Evolutionary conservation across 1,140 invertebrate species (phyloP).

Genomic region (Atta colombica): DNA sequence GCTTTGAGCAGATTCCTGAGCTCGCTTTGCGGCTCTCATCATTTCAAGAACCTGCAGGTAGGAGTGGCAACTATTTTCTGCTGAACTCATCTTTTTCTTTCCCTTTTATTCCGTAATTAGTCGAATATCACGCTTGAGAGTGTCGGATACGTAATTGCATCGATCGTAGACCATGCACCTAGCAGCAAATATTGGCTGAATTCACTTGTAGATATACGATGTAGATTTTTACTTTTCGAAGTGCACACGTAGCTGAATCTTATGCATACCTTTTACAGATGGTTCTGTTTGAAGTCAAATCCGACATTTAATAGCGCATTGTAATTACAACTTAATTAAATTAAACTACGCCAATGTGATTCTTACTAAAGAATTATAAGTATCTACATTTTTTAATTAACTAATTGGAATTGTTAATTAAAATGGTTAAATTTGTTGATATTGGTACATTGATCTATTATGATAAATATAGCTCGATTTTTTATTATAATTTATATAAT

Average conservation of each 20-base stretch:
- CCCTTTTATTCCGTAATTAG: constrained; percentile 30
- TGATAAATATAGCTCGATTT: too few relatives aligned
- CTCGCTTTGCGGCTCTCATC: constrained; percentile 88
- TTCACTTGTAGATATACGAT: not conserved
- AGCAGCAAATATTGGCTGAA: constrained; percentile 37
- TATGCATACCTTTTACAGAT: not conserved
- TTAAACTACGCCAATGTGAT: not conserved
- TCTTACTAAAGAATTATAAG: not conserved
- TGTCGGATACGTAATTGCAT: constrained; percentile 21
- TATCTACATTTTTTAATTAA: not conserved
- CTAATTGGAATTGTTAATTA: not conserved
- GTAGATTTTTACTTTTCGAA: constrained; percentile 15
- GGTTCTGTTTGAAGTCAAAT: not conserved
- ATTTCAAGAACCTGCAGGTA: constrained; percentile 91
- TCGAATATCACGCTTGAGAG: constrained; percentile 2
- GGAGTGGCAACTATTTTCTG: constrained; percentile 48
- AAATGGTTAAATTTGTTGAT: not conserved
- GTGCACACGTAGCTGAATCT: not conserved
- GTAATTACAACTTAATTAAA: constrained; percentile 14
- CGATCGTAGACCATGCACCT: too few relatives aligned
- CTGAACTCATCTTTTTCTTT: not conserved
- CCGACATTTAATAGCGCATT: not conserved
- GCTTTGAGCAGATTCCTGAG: constrained; percentile 81
- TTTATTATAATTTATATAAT: not conserved
- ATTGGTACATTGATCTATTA: not conserved